Conservation (phyloP, 2,888 invertebrate genomes). For the Patella pellucida region DNA sequence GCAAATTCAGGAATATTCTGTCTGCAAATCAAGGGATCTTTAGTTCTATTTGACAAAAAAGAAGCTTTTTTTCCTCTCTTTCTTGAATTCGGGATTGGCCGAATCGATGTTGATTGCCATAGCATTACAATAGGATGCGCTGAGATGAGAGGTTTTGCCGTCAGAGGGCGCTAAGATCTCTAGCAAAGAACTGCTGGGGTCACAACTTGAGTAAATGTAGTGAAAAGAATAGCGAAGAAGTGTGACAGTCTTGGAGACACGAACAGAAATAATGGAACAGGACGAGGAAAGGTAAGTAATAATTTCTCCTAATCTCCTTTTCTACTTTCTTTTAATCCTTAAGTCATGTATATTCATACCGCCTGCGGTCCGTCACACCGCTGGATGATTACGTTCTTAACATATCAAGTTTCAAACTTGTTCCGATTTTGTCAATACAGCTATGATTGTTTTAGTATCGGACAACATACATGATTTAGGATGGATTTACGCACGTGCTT, state of each 20-base stretch:
- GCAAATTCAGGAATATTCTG: no score
- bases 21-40: no score
- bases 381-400: no score
- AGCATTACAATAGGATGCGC: slow-evolving; percentile 3
- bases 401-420: no score
- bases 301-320: background rate
- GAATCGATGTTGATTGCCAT: background rate
- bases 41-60: no score
- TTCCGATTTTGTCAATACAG: no score
- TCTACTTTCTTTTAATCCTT: background rate
- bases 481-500: slow-evolving; percentile 7
- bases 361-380: no score
- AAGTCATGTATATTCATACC: background rate
- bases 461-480: slow-evolving; percentile 2
- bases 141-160: slow-evolving; percentile 10
- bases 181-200: slow-evolving; percentile 5
- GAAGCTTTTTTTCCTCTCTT: background rate
- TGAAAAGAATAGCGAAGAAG: slow-evolving; percentile 10
- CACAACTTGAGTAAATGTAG: slow-evolving; percentile 9
- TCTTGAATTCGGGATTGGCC: background rate
- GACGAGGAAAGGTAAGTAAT: slow-evolving; percentile 3
- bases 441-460: slow-evolving; percentile 1
- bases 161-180: slow-evolving; percentile 10
- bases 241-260: slow-evolving; percentile 10
- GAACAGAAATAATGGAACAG: slow-evolving; percentile 1